Evolutionary conservation across 2,888 invertebrate genomes (phyloP).

Genomic region (Apantesis nais): DNA sequence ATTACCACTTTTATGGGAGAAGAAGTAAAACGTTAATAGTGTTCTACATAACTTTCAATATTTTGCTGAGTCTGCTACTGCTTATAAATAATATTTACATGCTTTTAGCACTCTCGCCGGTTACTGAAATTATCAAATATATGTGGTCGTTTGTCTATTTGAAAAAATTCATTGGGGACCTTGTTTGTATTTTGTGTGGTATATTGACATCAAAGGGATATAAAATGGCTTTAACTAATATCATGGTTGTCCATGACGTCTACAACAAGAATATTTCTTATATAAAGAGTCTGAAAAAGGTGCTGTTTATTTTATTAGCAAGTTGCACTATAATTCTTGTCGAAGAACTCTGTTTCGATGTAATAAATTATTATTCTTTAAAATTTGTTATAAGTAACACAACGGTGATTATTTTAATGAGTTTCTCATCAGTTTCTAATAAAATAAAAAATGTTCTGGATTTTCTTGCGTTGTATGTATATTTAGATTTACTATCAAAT

Average conservation of each 20-base stretch:
- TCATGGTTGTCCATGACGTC: neutral
- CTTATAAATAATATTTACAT: too few relatives aligned
- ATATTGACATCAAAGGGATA: neutral
- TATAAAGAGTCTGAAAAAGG: neutral
- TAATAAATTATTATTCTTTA: neutral
- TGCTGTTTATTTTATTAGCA: neutral
- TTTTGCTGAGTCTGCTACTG: too few relatives aligned
- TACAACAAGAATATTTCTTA: neutral
- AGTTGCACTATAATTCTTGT: neutral
- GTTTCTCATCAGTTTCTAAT: neutral
- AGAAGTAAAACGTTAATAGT: too few relatives aligned
- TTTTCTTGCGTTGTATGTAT: neutral
- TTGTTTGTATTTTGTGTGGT: neutral
- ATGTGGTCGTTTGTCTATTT: conserved; percentile 1
- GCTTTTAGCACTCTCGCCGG: neutral
- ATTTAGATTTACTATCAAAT: neutral
- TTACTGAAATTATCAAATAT: neutral
- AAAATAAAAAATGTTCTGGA: neutral
- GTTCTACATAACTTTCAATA: too few relatives aligned
- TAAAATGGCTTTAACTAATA: neutral
- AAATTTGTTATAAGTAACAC: neutral
- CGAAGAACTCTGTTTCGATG: neutral
- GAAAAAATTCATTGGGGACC: neutral
- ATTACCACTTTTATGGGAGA: too few relatives aligned
- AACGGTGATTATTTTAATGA: neutral